Evolutionary conservation across 2,113 vertebrate species (phyloP).

Genomic region (Podarcis cretensis): DNA sequence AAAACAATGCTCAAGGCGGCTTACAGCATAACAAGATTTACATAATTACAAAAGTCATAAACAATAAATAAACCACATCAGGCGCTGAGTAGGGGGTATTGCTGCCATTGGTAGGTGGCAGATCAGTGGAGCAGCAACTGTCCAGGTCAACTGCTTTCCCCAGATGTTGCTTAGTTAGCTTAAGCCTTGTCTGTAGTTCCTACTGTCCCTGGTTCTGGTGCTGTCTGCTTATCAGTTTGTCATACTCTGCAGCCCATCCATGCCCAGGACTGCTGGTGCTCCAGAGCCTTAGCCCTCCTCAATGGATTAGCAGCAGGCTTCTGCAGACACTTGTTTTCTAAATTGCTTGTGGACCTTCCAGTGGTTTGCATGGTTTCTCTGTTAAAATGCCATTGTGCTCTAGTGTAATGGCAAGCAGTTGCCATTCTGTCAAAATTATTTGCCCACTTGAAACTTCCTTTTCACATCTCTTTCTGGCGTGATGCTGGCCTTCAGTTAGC

Average conservation of each 20-base stretch:
- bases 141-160: neutral
- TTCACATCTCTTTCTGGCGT: neutral
- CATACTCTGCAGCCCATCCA: too few relatives aligned
- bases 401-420: neutral
- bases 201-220: too few relatives aligned
- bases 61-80: too few relatives aligned
- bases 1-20: too few relatives aligned
- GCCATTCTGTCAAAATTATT: neutral
- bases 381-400: neutral
- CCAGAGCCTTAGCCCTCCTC: neutral
- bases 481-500: neutral
- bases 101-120: neutral
- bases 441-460: neutral
- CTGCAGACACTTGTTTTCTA: neutral
- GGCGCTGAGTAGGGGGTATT: neutral
- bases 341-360: neutral
- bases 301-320: neutral
- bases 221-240: neutral
- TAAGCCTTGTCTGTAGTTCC: neutral
- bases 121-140: neutral
- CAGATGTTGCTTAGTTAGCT: neutral
- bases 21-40: too few relatives aligned
- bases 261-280: neutral
- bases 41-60: too few relatives aligned
- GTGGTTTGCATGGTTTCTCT: neutral